Evolutionary conservation across 2,113 vertebrate genomes (phyloP), one percentile per base, ranked within the genome.

Genomic region (Neotragus pygmaeus): DNA sequence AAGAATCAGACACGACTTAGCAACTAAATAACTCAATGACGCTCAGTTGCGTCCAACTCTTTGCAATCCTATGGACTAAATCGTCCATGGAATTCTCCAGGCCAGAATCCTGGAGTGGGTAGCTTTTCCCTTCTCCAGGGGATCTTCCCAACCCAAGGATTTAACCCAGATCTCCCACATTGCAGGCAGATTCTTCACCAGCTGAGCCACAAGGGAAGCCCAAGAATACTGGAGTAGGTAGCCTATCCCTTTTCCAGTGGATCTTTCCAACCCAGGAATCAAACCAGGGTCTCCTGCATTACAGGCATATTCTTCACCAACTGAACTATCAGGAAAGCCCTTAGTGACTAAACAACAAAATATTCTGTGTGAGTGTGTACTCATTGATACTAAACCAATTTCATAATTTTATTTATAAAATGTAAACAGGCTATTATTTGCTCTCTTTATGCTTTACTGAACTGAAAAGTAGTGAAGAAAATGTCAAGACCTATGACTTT

Each of bases 391-490:
- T 57, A 78, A 57, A 47, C 16, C 4, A 62, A 33, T 94, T 73
- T 94, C 21, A 86, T 47, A 64, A 95, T 95, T 94, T 91, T 3
- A 43, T 77, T 10, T 47, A 85, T 55, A 55, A 83, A 45, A 45
- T 30, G 47, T 82, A 84, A 92, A 55, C 13, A 53, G 57, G 11
- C 15, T 91, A 87, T 90, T 73, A 83, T 82, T 95, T 57, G 7
- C 2, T 36, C 25, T 25, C 0, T 60, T 84, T 83, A 84, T 55
- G 8, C 17, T 95, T 96, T 95, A 51, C 28, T 88, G 75, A 92
- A 53, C 28, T 66, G 9, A 94, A 87, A 64, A 19, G 4, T 9
- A 62, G 2, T 55, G 23, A 82, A 17, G 14, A 39, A 78, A 36
- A 75, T 53, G 14, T 75, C 30, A 60, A 80, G 28, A 88, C 15